phyloP scores from a whole-genome alignment of 2,113 vertebrate genomes.

The Strix aluco region DNA sequence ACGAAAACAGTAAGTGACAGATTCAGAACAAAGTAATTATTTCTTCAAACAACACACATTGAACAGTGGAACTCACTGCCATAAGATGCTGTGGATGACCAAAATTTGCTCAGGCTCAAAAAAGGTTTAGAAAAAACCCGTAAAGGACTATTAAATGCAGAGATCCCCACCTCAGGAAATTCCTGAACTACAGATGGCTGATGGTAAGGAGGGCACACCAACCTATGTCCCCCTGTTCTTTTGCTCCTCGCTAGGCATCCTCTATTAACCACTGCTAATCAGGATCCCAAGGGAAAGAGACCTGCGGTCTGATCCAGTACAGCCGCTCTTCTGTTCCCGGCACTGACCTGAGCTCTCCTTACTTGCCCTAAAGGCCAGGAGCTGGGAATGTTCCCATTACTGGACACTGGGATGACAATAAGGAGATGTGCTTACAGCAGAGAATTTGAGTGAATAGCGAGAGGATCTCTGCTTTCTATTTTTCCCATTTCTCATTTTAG shows the following conservation, averaged over 20 bases:
- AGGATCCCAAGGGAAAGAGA: neutral
- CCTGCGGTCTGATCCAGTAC: neutral
- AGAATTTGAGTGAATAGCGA: neutral
- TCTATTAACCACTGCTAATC: neutral
- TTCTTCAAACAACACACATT: neutral
- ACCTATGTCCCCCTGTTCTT: neutral
- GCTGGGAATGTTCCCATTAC: neutral
- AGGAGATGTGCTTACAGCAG: neutral
- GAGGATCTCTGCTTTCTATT: neutral
- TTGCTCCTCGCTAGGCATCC: neutral
- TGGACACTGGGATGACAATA: neutral
- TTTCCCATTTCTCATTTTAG: neutral
- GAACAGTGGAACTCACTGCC: neutral
- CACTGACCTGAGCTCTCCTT: neutral
- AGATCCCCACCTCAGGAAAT: neutral
- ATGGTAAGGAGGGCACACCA: neutral
- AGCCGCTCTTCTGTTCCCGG: neutral
- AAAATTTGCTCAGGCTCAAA: neutral
- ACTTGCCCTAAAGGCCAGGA: neutral
- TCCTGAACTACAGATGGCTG: neutral
- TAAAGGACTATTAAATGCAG: neutral
- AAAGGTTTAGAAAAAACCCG: neutral
- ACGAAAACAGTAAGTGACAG: constrained; percentile 2
- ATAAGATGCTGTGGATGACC: neutral
- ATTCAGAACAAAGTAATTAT: constrained; percentile 24